phyloP scores from a whole-genome alignment of 2,888 invertebrate genomes.

The Rambutsinella grinnellia region DNA sequence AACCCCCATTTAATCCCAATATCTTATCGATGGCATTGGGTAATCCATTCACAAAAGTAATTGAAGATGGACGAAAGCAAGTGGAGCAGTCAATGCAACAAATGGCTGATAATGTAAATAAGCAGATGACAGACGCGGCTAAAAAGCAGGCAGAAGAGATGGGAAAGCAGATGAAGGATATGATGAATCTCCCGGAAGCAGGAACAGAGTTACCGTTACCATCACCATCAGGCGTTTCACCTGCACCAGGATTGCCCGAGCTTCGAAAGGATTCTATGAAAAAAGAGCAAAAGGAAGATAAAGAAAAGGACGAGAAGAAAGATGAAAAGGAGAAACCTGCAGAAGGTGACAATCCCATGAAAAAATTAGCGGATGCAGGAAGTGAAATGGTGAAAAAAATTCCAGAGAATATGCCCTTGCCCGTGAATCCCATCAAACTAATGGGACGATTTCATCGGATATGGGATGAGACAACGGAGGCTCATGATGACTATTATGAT shows the following conservation, averaged over 20 bases:
- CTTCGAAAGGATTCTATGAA: not conserved
- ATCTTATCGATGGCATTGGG: no score
- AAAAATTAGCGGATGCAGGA: slow-evolving; percentile 6
- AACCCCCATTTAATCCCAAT: no score
- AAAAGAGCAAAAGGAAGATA: not conserved
- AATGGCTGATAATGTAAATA: not conserved
- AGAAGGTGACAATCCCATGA: not conserved
- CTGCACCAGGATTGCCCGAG: not conserved
- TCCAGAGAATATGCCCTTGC: not conserved
- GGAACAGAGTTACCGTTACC: not conserved
- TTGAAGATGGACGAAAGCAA: slow-evolving; percentile 4
- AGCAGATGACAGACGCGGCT: slow-evolving; percentile 7
- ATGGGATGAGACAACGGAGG: slow-evolving; percentile 16
- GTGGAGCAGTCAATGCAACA: slow-evolving; percentile 3
- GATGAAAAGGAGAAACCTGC: not conserved
- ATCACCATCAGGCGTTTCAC: not conserved
- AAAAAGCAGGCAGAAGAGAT: slow-evolving; percentile 19
- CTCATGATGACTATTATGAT: slow-evolving; percentile 16
- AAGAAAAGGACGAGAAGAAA: not conserved
- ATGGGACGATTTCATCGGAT: not conserved
- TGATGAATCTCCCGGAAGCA: slow-evolving; percentile 1
- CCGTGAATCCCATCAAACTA: not conserved
- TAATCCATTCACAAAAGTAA: no score
- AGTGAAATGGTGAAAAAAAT: not conserved
- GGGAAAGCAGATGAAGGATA: slow-evolving; percentile 5